Conservation (phyloP, 2,888 invertebrate species). For the Eilema depressum region DNA sequence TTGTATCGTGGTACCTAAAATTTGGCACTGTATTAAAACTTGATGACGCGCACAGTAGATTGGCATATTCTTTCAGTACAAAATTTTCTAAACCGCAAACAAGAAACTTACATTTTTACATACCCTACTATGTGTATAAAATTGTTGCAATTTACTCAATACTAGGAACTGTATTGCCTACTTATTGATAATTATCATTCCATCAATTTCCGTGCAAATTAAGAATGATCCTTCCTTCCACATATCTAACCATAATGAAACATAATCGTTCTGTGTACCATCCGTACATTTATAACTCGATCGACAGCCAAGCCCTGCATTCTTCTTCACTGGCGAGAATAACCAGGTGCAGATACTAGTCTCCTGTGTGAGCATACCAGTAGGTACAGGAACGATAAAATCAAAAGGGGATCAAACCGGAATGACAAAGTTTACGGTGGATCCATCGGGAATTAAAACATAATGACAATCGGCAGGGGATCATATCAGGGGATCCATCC, state of each 20-base stretch:
- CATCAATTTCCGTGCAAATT: background rate
- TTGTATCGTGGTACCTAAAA: background rate
- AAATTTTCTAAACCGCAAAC: too few relatives aligned
- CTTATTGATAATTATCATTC: background rate
- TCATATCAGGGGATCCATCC: too few relatives aligned
- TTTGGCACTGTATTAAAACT: background rate
- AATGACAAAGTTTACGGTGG: too few relatives aligned
- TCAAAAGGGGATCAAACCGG: too few relatives aligned
- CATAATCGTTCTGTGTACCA: background rate
- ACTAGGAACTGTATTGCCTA: background rate
- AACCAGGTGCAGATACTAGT: background rate
- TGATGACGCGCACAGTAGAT: background rate
- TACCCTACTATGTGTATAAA: background rate
- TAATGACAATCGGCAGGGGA: too few relatives aligned
- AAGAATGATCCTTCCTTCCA: background rate
- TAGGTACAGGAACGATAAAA: conserved; percentile 31
- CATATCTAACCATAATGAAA: background rate
- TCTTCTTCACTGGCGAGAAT: background rate
- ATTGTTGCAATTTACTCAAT: background rate
- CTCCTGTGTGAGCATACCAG: too few relatives aligned
- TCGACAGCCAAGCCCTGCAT: background rate
- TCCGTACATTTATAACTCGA: background rate
- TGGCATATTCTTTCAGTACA: too few relatives aligned
- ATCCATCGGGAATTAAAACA: too few relatives aligned
- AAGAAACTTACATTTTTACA: too few relatives aligned